phyloP scores from a whole-genome alignment of 2,797 vertebrate species.

The Cichlasoma orientale region DNA sequence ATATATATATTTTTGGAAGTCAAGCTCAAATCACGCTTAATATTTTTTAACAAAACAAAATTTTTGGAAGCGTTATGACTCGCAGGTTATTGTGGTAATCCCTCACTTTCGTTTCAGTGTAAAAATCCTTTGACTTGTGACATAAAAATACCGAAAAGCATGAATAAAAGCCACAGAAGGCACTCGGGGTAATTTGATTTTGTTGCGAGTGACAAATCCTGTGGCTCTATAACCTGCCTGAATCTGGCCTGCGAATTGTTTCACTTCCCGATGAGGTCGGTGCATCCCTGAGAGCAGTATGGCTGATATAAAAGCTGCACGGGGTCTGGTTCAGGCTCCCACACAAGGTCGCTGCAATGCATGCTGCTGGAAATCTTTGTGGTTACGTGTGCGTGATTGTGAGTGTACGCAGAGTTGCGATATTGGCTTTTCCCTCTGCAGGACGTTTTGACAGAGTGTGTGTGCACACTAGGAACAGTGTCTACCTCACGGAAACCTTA shows the following conservation, averaged over 20 bases:
- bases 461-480: neutral
- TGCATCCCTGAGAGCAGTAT: slow-evolving; percentile 22
- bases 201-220: slow-evolving; percentile 6
- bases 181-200: slow-evolving; percentile 6
- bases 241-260: slow-evolving; percentile 18
- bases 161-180: neutral
- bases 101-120: neutral
- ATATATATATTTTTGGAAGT: neutral
- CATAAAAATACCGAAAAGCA: neutral
- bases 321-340: neutral
- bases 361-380: slow-evolving; percentile 18
- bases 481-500: slow-evolving; percentile 19
- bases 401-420: neutral
- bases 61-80: neutral
- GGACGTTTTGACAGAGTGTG: neutral
- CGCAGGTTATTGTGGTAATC: neutral
- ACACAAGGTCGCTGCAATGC: slow-evolving; percentile 43
- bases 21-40: neutral
- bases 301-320: slow-evolving; percentile 31
- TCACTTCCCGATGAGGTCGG: neutral
- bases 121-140: neutral
- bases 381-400: neutral
- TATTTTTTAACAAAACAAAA: neutral
- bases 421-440: neutral
- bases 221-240: neutral